These are phyloP conservation scores for Araneus ventricosus DNA, from an alignment of 1,140 invertebrate genomes.

Conservation along the genomic window DNA sequence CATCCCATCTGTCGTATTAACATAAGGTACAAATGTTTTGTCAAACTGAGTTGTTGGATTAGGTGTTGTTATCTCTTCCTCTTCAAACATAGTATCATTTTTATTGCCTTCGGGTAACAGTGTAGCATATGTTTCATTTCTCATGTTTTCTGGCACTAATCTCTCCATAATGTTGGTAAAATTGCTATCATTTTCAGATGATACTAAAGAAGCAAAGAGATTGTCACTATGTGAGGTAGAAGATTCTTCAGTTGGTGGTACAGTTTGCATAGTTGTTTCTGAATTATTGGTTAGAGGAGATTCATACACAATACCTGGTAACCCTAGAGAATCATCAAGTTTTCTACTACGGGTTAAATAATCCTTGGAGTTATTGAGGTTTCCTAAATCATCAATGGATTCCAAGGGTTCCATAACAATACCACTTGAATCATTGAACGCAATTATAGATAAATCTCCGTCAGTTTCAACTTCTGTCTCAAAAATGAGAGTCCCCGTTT, in stretches of 20 bases:
- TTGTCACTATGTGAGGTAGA: constrained; percentile 1
- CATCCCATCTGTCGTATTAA: background rate
- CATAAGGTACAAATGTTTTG: background rate
- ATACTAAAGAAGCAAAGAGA: background rate
- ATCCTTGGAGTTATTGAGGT: constrained; percentile 10
- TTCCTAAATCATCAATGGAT: background rate
- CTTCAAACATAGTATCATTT: background rate
- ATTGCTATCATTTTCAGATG: background rate
- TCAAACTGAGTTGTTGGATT: background rate
- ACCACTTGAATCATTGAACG: constrained; percentile 36
- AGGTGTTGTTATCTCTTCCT: background rate
- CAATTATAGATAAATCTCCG: constrained; percentile 33
- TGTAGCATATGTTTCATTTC: background rate
- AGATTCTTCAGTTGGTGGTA: background rate
- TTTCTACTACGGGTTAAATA: constrained; percentile 26
- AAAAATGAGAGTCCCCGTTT: constrained; percentile 1
- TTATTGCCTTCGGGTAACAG: background rate
- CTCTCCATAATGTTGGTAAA: background rate
- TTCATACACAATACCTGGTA: constrained; percentile 23
- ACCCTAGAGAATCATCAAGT: background rate
- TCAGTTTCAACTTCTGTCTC: constrained; percentile 21
- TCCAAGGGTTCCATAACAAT: constrained; percentile 24
- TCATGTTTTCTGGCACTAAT: background rate
- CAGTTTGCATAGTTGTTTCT: background rate
- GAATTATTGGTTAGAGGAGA: background rate